Conservation (phyloP, 2,113 vertebrate species). For the Lasiurus borealis region DNA sequence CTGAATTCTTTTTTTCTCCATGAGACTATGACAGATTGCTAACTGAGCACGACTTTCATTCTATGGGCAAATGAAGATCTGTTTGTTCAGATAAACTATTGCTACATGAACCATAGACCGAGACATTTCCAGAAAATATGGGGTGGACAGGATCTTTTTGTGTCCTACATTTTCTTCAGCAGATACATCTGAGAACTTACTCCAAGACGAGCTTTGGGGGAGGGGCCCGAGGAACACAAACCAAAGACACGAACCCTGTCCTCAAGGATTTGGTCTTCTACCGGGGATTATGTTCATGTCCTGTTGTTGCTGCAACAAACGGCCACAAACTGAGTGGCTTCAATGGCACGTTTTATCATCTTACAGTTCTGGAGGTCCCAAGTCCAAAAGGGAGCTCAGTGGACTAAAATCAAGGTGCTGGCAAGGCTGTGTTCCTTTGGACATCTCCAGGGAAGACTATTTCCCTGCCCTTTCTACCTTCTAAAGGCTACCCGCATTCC, state of each 20-base stretch:
- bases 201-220: no score
- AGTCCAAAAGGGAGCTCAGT: not conserved
- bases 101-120: not conserved
- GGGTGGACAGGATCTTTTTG: not conserved
- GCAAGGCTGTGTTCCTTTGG: not conserved
- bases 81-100: not conserved
- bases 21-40: conserved; percentile 11
- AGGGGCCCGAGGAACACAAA: no score
- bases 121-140: not conserved
- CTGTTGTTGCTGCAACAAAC: not conserved
- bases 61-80: not conserved
- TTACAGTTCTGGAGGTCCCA: not conserved
- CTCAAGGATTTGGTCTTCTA: not conserved
- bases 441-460: not conserved
- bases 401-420: not conserved
- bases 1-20: conserved; percentile 51
- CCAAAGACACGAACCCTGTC: not conserved
- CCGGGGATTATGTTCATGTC: not conserved
- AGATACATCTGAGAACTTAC: not conserved
- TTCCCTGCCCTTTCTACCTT: not conserved
- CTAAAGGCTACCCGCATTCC: not conserved
- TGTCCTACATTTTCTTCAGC: not conserved
- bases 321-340: not conserved
- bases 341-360: not conserved
- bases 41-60: not conserved